These are phyloP conservation scores for Nycticebus coucang DNA, from an alignment of 2,113 vertebrate species.

Conservation along the genomic window DNA sequence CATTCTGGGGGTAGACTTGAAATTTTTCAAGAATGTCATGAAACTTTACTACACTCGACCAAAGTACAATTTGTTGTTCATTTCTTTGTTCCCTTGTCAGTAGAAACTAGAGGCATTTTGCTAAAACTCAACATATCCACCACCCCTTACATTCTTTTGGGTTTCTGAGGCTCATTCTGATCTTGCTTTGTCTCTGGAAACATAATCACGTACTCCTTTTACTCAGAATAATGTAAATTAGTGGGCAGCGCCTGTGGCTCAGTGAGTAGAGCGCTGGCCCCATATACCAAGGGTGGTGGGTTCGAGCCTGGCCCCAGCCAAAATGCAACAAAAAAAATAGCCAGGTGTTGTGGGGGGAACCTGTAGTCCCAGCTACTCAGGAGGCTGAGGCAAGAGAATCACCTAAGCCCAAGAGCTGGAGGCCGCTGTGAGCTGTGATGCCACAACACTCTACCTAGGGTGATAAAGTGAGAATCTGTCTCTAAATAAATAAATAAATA, in stretches of 20 bases:
- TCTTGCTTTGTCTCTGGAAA: slow-evolving; percentile 35
- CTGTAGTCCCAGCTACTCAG: no score
- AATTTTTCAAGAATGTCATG: slow-evolving; percentile 36
- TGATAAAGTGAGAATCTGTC: no score
- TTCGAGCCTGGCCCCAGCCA: no score
- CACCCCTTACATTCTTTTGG: neutral
- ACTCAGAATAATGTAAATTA: slow-evolving; percentile 17
- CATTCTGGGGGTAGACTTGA: neutral
- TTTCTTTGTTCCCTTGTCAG: neutral
- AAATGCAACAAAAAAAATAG: no score
- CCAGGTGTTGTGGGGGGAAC: no score
- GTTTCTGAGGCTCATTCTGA: slow-evolving; percentile 32
- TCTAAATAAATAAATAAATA: neutral
- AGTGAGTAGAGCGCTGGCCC: no score
- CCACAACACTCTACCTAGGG: no score
- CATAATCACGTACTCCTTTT: neutral
- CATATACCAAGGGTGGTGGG: no score
- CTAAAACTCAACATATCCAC: neutral
- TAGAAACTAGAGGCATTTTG: neutral
- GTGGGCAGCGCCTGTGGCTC: no score
- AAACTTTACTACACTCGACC: neutral
- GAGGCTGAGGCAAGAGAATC: no score
- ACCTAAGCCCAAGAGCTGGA: no score
- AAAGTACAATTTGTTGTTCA: neutral
- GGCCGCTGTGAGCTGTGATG: no score